A percentile compares a stretch with the other conserved stretches of the same genome.
phyloP scores from a whole-genome alignment of 1,140 invertebrate species.

The Hypothenemus hampei region DNA sequence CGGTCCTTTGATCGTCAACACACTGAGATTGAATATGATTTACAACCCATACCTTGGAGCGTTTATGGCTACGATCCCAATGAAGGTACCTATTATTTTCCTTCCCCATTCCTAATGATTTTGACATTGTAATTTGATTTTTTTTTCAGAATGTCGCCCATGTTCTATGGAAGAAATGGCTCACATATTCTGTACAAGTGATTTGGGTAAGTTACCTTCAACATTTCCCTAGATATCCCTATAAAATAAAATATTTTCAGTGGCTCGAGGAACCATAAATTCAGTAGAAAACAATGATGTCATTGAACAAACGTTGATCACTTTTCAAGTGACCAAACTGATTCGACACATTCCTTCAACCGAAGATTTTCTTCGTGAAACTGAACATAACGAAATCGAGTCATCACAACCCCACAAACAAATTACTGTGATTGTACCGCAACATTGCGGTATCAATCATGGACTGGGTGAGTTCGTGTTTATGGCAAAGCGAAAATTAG shows the following conservation, averaged over 20 bases:
- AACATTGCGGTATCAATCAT: slow-evolving; percentile 62
- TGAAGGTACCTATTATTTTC: slow-evolving; percentile 37
- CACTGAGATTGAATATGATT: slow-evolving; percentile 63
- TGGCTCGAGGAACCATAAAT: slow-evolving; percentile 63
- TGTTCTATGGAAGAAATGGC: slow-evolving; percentile 70
- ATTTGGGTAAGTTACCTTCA: slow-evolving; percentile 58
- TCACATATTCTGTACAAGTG: slow-evolving; percentile 72
- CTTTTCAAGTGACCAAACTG: slow-evolving; percentile 62
- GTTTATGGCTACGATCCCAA: slow-evolving; percentile 51
- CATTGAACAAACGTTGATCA: slow-evolving; percentile 60
- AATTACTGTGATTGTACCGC: slow-evolving; percentile 53
- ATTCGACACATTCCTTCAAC: slow-evolving; percentile 53
- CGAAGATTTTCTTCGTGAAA: slow-evolving; percentile 37
- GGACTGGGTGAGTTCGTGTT: slow-evolving; percentile 74
- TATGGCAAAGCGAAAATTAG: slow-evolving; percentile 68
- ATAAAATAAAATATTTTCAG: slow-evolving; percentile 42
- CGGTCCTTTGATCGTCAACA: slow-evolving; percentile 49
- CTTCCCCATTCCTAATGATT: neutral
- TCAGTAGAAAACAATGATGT: slow-evolving; percentile 58
- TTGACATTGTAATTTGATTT: slow-evolving; percentile 1
- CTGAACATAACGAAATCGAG: slow-evolving; percentile 37
- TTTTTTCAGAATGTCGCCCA: slow-evolving; percentile 63
- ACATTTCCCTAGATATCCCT: neutral
- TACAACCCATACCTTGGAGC: slow-evolving; percentile 52
- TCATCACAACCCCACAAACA: slow-evolving; percentile 35